These are phyloP conservation scores for Ochropleura plecta DNA, from an alignment of 2,888 invertebrate species.

Conservation along the genomic window DNA sequence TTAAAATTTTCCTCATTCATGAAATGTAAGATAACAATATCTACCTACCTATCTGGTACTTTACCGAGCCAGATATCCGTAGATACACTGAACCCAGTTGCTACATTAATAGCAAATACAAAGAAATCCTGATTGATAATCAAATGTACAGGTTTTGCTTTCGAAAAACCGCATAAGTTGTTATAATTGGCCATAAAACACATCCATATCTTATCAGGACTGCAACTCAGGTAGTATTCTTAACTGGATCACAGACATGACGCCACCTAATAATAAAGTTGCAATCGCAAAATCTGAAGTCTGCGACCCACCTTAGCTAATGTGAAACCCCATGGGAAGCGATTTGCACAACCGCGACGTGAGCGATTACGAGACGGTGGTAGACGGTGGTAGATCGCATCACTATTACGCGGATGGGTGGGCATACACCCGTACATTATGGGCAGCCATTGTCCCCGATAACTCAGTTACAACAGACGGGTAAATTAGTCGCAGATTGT, in stretches of 20 bases:
- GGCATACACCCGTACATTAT: constrained; percentile 69
- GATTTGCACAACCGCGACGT: constrained; percentile 72
- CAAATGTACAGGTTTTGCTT: background rate
- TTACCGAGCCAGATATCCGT: background rate
- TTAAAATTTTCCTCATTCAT: constrained; percentile 13
- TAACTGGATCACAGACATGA: background rate
- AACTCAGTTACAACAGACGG: constrained; percentile 51
- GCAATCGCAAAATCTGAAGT: constrained; percentile 42
- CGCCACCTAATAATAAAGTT: constrained; percentile 5
- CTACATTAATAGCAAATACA: background rate
- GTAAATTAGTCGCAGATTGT: constrained; percentile 37
- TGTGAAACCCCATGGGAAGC: constrained; percentile 74
- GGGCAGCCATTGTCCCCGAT: constrained; percentile 52
- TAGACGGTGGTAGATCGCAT: constrained; percentile 45
- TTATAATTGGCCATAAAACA: background rate
- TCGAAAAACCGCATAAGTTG: background rate
- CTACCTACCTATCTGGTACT: background rate
- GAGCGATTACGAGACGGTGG: constrained; percentile 67
- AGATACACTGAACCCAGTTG: background rate
- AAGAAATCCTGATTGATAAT: background rate
- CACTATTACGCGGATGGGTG: constrained; percentile 73
- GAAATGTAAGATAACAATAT: background rate
- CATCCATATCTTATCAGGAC: background rate
- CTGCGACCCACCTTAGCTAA: constrained; percentile 60
- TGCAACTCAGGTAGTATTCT: background rate